phyloP scores from a whole-genome alignment of 2,797 vertebrate species.

The Crax fasciolata region DNA sequence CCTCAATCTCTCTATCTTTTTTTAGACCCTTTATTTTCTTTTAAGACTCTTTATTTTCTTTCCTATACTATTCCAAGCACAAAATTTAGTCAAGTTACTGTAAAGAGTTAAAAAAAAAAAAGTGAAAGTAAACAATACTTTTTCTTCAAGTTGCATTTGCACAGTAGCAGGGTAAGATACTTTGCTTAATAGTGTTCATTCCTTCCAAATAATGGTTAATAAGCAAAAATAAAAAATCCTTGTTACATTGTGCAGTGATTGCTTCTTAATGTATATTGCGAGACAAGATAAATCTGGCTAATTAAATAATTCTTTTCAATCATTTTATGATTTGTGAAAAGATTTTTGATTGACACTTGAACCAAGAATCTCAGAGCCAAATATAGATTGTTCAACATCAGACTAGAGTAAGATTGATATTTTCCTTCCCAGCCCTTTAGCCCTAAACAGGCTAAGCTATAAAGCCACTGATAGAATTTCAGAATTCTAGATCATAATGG shows the following conservation, averaged over 20 bases:
- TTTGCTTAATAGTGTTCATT: not conserved
- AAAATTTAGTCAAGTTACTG: not conserved
- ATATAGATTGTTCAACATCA: not conserved
- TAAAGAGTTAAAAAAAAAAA: not conserved
- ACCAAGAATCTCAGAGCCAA: not conserved
- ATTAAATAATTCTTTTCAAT: not conserved
- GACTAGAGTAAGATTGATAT: not conserved
- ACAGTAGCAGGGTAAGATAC: not conserved
- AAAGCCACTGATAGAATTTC: conserved; percentile 2
- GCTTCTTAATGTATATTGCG: not conserved
- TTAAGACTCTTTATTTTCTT: not conserved
- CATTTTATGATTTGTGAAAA: not conserved
- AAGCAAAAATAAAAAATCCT: not conserved
- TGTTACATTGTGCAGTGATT: not conserved
- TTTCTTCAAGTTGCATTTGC: not conserved
- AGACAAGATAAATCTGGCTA: not conserved
- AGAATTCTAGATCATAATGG: not conserved
- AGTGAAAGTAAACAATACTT: not conserved
- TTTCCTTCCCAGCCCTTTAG: not conserved
- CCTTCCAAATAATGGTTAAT: not conserved
- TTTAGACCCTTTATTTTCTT: not conserved
- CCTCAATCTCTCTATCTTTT: not conserved
- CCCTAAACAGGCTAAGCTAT: not conserved
- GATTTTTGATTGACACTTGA: not conserved
- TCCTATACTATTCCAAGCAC: not conserved